Evolutionary conservation across 2,888 invertebrate genomes (phyloP).

Genomic region (Dicyrtoma fusca): DNA sequence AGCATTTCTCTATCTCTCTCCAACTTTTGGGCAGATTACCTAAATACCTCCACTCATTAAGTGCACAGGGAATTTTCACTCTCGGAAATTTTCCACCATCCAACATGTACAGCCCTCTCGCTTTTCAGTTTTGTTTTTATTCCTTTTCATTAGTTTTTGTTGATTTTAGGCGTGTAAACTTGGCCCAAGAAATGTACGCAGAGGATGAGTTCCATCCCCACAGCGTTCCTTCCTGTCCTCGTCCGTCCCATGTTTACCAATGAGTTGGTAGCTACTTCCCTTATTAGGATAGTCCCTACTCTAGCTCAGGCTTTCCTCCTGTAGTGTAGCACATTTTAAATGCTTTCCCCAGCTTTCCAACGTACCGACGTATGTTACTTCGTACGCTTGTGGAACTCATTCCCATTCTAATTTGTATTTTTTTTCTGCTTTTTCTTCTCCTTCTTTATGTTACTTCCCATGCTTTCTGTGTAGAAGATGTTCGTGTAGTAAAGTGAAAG

Average conservation of each 20-base stretch:
- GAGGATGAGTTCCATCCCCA: too few relatives aligned
- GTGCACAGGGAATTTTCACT: too few relatives aligned
- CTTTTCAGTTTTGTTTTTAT: background rate
- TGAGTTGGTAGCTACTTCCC: too few relatives aligned
- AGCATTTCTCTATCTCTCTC: background rate
- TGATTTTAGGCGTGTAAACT: background rate
- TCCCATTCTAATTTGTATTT: background rate
- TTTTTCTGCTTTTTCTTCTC: background rate
- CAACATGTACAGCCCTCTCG: background rate
- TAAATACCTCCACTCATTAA: background rate
- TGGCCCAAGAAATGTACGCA: too few relatives aligned
- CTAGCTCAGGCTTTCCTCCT: background rate
- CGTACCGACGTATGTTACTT: background rate
- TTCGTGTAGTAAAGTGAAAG: background rate
- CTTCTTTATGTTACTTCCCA: background rate
- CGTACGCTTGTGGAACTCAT: background rate
- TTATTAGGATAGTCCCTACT: too few relatives aligned
- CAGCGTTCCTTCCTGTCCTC: constrained; percentile 6
- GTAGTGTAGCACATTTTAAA: background rate
- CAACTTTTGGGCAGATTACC: background rate
- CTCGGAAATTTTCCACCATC: background rate
- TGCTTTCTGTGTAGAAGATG: background rate
- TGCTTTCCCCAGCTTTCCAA: background rate
- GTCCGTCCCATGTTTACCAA: background rate
- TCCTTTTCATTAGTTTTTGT: background rate